Conservation (phyloP, 2,797 vertebrate species). For the Mycteria americana region DNA sequence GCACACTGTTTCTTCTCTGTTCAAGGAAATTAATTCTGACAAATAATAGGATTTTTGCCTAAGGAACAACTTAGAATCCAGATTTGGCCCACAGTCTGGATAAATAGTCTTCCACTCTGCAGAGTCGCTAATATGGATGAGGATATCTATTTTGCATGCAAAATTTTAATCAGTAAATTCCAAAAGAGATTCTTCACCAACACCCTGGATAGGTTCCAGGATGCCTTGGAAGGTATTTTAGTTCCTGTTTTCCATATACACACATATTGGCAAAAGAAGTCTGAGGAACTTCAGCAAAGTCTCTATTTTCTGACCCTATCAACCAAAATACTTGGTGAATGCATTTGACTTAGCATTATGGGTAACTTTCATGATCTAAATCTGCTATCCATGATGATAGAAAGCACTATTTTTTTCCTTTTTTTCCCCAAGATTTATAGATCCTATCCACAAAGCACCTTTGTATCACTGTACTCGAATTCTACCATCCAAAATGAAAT, state of each 20-base stretch:
- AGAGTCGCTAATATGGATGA: background rate
- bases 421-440: background rate
- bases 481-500: conserved; percentile 53
- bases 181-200: background rate
- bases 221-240: conserved; percentile 1
- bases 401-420: background rate
- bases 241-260: background rate
- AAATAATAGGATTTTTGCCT: background rate
- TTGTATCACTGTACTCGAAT: conserved; percentile 47
- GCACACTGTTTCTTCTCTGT: background rate
- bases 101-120: background rate
- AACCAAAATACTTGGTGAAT: conserved; percentile 23
- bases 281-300: conserved; percentile 28
- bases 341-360: conserved; percentile 40
- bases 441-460: conserved; percentile 39
- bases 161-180: background rate
- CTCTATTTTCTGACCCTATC: conserved; percentile 9
- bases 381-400: conserved; percentile 26
- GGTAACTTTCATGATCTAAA: conserved; percentile 46
- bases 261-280: background rate
- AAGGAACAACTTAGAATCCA: background rate
- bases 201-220: background rate
- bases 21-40: background rate
- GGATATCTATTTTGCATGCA: background rate
- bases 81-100: background rate